Conservation (phyloP, 2,113 vertebrate species). For the Polyodon spathula region DNA sequence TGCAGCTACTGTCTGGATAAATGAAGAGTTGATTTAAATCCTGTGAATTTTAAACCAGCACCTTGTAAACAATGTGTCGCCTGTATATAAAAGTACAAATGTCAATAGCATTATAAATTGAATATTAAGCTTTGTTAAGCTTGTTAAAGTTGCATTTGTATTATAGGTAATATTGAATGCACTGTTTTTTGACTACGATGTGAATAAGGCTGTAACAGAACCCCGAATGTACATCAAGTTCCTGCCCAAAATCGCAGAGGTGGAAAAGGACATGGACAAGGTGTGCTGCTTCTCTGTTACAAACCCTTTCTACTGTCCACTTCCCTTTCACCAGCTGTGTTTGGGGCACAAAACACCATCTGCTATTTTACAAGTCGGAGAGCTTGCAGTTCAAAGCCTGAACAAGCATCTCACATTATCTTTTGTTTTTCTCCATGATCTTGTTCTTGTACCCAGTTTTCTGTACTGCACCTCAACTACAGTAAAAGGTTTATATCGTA, state of each 20-base stretch:
- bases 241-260: constrained; percentile 54
- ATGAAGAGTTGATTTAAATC: too few species aligned
- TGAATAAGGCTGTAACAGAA: constrained; percentile 59
- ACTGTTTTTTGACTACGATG: constrained; percentile 72
- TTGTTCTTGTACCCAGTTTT: too few species aligned
- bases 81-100: too few species aligned
- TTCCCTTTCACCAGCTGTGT: background rate
- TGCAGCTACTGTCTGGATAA: too few species aligned
- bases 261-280: constrained; percentile 53
- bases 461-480: too few species aligned
- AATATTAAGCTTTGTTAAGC: too few species aligned
- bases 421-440: background rate
- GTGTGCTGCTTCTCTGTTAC: constrained; percentile 29
- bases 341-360: background rate
- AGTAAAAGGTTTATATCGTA: too few species aligned
- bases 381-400: background rate
- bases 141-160: background rate
- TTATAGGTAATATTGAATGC: constrained; percentile 72
- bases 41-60: too few species aligned
- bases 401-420: background rate
- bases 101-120: background rate
- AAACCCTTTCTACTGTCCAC: background rate
- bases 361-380: background rate
- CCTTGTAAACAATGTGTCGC: too few species aligned
- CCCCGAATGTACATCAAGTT: constrained; percentile 86